Evolutionary conservation across 2,797 vertebrate genomes (phyloP).

Genomic region (Manis crassicaudata): DNA sequence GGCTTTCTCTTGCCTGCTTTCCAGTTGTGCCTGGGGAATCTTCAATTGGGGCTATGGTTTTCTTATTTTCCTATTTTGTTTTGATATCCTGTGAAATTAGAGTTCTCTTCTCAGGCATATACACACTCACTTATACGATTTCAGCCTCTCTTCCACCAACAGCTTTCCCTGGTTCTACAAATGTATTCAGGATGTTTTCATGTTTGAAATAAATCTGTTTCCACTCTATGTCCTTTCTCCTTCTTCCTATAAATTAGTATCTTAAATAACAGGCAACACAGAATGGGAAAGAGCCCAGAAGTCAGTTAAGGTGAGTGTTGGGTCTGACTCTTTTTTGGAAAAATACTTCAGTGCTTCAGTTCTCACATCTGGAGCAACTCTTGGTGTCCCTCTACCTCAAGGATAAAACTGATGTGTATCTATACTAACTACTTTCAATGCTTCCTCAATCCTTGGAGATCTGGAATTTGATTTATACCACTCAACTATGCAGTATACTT

Average conservation of each 20-base stretch:
- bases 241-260: not conserved
- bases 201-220: not conserved
- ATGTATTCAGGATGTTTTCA: slow-evolving; percentile 8
- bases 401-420: not conserved
- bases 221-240: not conserved
- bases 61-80: not conserved
- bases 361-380: not conserved
- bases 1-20: not conserved
- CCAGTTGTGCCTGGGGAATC: not conserved
- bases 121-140: not conserved
- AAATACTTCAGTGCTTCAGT: not conserved
- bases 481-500: not conserved
- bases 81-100: not conserved
- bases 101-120: not conserved
- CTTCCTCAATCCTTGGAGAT: not conserved
- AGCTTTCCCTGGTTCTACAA: not conserved
- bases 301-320: not conserved
- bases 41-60: not conserved
- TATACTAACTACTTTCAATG: not conserved
- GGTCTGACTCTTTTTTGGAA: not conserved
- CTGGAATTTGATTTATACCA: not conserved
- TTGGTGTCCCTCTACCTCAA: not conserved
- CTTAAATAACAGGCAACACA: not conserved
- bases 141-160: not conserved
- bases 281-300: not conserved